A percentile compares a stretch with the other conserved stretches of the same genome.
phyloP scores from a whole-genome alignment of 2,797 vertebrate species.

The Neopelma chrysocephalum region DNA sequence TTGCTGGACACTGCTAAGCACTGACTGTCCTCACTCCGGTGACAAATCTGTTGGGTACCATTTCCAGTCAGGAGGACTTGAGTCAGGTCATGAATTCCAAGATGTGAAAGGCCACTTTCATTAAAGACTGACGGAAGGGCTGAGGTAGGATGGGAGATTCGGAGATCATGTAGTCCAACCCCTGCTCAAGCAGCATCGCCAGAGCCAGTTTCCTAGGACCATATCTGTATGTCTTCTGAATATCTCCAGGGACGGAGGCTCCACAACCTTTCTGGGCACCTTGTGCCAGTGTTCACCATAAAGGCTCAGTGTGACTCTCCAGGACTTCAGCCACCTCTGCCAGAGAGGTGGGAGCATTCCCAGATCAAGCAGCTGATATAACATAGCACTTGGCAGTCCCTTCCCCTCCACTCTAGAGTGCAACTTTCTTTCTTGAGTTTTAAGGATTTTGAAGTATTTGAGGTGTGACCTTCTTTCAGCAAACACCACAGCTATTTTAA shows the following conservation, averaged over 20 bases:
- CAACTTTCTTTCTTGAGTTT: background rate
- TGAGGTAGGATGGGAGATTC: background rate
- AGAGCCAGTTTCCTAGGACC: background rate
- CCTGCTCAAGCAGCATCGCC: background rate
- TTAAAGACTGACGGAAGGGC: background rate
- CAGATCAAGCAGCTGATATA: background rate
- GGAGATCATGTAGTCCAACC: background rate
- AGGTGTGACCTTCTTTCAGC: background rate
- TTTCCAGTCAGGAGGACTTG: background rate
- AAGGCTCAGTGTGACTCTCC: background rate
- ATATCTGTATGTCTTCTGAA: background rate
- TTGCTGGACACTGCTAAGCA: background rate
- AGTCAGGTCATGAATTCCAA: background rate
- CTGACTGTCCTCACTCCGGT: background rate
- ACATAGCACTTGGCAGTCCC: background rate
- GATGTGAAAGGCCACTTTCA: background rate
- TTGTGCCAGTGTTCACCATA: background rate
- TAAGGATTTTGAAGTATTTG: background rate
- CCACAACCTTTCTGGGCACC: background rate
- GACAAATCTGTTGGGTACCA: background rate
- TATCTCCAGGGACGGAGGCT: background rate
- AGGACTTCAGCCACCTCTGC: background rate
- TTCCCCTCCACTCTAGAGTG: background rate
- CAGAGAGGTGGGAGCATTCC: background rate
- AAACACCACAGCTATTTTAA: background rate